phyloP scores from a whole-genome alignment of 2,797 vertebrate species.

The Alexandromys oeconomus region DNA sequence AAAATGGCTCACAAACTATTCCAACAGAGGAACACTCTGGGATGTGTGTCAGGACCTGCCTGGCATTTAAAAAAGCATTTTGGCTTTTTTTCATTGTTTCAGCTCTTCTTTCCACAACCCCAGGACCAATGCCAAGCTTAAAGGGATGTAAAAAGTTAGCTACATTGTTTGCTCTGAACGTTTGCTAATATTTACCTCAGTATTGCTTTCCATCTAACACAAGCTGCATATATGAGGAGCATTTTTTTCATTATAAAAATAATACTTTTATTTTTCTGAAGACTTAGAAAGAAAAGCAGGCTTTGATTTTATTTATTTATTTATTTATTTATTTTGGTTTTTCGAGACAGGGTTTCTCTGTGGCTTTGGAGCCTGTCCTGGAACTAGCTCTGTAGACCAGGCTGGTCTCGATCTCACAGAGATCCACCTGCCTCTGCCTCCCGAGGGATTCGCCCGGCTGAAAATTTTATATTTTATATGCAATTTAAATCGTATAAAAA shows the following conservation, averaged over 20 bases:
- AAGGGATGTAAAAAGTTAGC: background rate
- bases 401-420: no score
- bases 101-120: background rate
- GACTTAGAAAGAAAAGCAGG: background rate
- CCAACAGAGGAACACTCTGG: background rate
- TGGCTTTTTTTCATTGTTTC: background rate
- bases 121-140: background rate
- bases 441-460: no score
- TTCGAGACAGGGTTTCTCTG: no score
- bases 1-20: background rate
- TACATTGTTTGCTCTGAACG: background rate
- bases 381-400: no score
- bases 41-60: background rate
- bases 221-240: background rate
- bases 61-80: background rate
- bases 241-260: background rate
- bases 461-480: background rate
- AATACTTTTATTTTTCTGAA: slow-evolving; percentile 8
- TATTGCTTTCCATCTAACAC: background rate
- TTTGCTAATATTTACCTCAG: background rate
- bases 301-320: no score
- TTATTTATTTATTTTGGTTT: no score
- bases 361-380: no score
- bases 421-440: no score
- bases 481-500: no score